These are phyloP conservation scores for Halcyon smyrnensis DNA, from an alignment of 2,797 vertebrate species.

Conservation along the genomic window DNA sequence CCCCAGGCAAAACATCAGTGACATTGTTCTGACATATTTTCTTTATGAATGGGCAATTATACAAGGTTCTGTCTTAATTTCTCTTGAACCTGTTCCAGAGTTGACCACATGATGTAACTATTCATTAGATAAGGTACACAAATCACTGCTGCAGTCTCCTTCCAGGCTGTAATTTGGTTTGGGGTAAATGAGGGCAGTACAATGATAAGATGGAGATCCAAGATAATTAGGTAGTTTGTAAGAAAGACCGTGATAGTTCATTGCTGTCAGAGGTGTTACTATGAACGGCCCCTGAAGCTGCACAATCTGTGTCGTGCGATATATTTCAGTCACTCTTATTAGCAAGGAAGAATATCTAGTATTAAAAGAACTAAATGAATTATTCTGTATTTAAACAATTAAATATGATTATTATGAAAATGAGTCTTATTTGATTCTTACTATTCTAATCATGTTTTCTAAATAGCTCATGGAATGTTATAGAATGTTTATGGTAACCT, in stretches of 20 bases:
- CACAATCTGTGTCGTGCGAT: neutral
- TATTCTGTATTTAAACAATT: neutral
- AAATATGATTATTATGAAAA: neutral
- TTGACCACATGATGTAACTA: slow-evolving; percentile 39
- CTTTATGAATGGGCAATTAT: slow-evolving; percentile 59
- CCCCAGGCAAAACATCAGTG: slow-evolving; percentile 32
- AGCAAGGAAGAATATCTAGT: neutral
- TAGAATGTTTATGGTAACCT: neutral
- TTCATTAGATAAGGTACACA: slow-evolving; percentile 50
- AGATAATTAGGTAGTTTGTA: slow-evolving; percentile 8
- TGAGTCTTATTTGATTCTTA: neutral
- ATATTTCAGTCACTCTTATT: neutral
- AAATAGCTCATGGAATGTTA: neutral
- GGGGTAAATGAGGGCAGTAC: slow-evolving; percentile 44
- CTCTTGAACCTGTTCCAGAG: slow-evolving; percentile 41
- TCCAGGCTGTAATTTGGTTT: slow-evolving; percentile 52
- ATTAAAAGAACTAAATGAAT: neutral
- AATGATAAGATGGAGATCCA: slow-evolving; percentile 27
- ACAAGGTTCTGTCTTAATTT: slow-evolving; percentile 58
- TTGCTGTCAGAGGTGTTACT: slow-evolving; percentile 1
- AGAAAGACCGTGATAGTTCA: slow-evolving; percentile 8
- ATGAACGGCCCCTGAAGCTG: neutral
- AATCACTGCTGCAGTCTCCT: slow-evolving; percentile 43
- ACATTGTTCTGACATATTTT: slow-evolving; percentile 53
- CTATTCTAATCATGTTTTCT: neutral